phyloP scores from a whole-genome alignment of 2,113 vertebrate species.

The Nanorana parkeri region DNA sequence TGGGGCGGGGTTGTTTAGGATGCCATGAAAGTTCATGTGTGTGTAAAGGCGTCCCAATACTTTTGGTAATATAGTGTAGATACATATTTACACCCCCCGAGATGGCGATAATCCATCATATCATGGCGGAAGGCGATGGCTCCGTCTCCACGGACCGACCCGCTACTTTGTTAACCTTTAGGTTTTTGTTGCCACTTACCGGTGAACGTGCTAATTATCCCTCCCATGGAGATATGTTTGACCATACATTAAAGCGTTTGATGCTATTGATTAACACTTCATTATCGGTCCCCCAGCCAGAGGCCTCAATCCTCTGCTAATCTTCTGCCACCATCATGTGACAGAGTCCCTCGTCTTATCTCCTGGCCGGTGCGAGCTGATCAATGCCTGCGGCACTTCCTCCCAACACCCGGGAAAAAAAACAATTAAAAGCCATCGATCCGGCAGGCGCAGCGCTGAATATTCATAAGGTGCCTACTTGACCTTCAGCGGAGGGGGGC shows the following conservation, averaged over 20 bases:
- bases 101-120: neutral
- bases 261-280: constrained; percentile 19
- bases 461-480: constrained; percentile 98
- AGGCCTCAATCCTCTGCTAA: neutral
- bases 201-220: neutral
- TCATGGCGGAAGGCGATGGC: neutral
- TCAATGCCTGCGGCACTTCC: constrained; percentile 98
- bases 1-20: too few species aligned
- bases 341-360: constrained; percentile 13
- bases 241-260: constrained; percentile 22
- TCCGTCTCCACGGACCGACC: neutral
- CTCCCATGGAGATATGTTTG: constrained; percentile 1
- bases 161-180: constrained; percentile 10
- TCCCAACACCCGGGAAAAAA: constrained; percentile 96
- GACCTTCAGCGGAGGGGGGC: constrained; percentile 92
- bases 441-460: constrained; percentile 85
- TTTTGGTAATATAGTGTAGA: too few species aligned
- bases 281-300: neutral
- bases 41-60: too few species aligned
- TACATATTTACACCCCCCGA: neutral
- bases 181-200: neutral
- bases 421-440: constrained; percentile 99
- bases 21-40: too few species aligned
- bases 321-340: constrained; percentile 49
- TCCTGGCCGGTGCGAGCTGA: constrained; percentile 78